Percentiles rank a stretch among this genome's conserved stretches.
These are phyloP conservation scores for Synanthedon formicaeformis DNA, from an alignment of 2,888 invertebrate genomes.

Conservation along the genomic window DNA sequence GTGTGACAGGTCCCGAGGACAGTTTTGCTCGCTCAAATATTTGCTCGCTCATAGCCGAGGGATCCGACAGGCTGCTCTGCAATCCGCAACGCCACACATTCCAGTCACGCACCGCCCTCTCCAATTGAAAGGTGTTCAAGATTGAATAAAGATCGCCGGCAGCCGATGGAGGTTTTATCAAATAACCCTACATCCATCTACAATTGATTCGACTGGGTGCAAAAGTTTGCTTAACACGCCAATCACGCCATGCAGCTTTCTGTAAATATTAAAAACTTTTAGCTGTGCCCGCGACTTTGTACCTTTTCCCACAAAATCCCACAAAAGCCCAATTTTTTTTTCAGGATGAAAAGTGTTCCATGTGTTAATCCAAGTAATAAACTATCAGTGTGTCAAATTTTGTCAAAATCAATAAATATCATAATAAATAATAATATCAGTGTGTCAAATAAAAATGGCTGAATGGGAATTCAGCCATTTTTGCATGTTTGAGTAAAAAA, in stretches of 20 bases:
- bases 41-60: not conserved
- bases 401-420: too few relatives aligned
- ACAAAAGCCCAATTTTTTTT: too few relatives aligned
- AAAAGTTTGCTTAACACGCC: not conserved
- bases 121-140: constrained; percentile 47
- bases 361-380: too few relatives aligned
- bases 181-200: constrained; percentile 11
- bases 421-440: too few relatives aligned
- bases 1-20: not conserved
- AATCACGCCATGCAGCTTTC: not conserved
- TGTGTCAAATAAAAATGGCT: too few relatives aligned
- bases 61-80: too few relatives aligned
- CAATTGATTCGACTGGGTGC: not conserved
- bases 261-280: not conserved
- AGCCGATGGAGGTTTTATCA: constrained; percentile 11
- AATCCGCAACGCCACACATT: constrained; percentile 10
- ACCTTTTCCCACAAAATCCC: too few relatives aligned
- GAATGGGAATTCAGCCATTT: too few relatives aligned
- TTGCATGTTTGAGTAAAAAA: too few relatives aligned
- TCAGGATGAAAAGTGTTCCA: too few relatives aligned
- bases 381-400: too few relatives aligned
- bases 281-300: too few relatives aligned
- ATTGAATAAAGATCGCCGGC: constrained; percentile 49
- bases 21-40: not conserved
- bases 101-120: constrained; percentile 30